Evolutionary conservation across 1,140 invertebrate genomes (phyloP), one percentile per base, ranked within the genome.

Genomic region (Drosophila nannoptera): DNA sequence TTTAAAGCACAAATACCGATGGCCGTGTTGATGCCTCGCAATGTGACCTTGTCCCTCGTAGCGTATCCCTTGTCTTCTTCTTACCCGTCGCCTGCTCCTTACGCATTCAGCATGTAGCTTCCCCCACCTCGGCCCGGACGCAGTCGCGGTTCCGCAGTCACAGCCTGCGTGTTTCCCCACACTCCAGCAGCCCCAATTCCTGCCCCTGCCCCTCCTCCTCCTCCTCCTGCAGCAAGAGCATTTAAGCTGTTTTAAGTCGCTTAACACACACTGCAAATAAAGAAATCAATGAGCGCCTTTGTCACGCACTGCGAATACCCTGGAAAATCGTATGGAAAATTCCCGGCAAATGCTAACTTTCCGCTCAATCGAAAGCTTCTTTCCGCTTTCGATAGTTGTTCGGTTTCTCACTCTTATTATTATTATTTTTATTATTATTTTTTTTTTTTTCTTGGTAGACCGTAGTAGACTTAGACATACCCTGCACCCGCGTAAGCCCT

Each of bases 171-270:
- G 22, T 22, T 22, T 22, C 22, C 22, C 22, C 22, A 22, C n/a
- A 22, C 22, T 22, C 3, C 22, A 2, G 22, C 22, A 1, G 22
- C 22, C 3, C 22, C 22, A 2, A 22, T 22, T 22, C 22, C 22
- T 22, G 3, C 22, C 22, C 22, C 22, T n/a, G n/a, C 22, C 22
- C 22, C 22, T 3, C 22, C 22, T 3, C 22, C 22, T 22, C 22
- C 48, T 33, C 29, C 31, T 45, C 45, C 38, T 50, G 43, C 55
- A 36, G 53, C 54, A 43, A 12, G 32, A 63, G 60, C 78, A 72
- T 83, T 83, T 78, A 83, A 82, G 78, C 71, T 62, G 67, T 63
- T 75, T 83, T 82, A 68, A 83, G 67, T 65, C 59, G 78, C 67
- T 72, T 69, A 75, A 74, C 58, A 59, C 78, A 68, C 70, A 50